Conservation (phyloP, 2,797 vertebrate genomes). For the Paramormyrops hopkinsi region DNA sequence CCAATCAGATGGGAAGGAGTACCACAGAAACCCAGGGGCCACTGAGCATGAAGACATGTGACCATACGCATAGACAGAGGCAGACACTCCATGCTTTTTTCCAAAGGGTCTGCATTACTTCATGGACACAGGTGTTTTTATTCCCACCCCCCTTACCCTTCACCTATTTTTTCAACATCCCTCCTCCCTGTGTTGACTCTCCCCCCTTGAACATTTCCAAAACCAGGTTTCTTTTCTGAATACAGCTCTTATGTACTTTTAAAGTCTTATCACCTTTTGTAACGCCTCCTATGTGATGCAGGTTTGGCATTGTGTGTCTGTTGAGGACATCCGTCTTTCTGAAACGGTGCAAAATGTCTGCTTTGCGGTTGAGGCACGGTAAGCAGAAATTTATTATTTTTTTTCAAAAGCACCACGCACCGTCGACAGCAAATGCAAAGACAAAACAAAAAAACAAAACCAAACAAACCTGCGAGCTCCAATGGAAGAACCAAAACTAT, state of each 20-base stretch:
- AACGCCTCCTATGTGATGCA: constrained; percentile 93
- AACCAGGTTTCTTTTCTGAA: constrained; percentile 23
- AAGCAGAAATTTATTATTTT: constrained; percentile 39
- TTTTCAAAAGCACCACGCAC: constrained; percentile 12
- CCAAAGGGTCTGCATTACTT: constrained; percentile 32
- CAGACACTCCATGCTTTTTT: constrained; percentile 26
- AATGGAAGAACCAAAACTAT: constrained; percentile 44
- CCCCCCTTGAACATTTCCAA: constrained; percentile 23
- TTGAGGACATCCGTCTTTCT: constrained; percentile 83
- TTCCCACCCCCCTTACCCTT: constrained; percentile 33
- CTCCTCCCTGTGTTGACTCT: constrained; percentile 43
- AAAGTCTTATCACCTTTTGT: constrained; percentile 74
- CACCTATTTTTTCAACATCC: constrained; percentile 37
- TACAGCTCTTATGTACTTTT: constrained; percentile 26
- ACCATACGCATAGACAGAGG: constrained; percentile 64
- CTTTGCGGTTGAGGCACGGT: constrained; percentile 63
- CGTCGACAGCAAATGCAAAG: constrained; percentile 15
- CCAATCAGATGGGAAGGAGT: constrained; percentile 64
- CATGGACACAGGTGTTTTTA: constrained; percentile 45
- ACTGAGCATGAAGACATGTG: constrained; percentile 60
- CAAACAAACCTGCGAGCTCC: constrained; percentile 6
- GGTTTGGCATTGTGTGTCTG: constrained; percentile 92
- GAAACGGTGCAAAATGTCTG: constrained; percentile 78
- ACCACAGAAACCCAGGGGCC: constrained; percentile 47
- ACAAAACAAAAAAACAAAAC: constrained; percentile 1